Evolutionary conservation across 2,888 invertebrate species (phyloP).

Genomic region (Ennomos erosarius): DNA sequence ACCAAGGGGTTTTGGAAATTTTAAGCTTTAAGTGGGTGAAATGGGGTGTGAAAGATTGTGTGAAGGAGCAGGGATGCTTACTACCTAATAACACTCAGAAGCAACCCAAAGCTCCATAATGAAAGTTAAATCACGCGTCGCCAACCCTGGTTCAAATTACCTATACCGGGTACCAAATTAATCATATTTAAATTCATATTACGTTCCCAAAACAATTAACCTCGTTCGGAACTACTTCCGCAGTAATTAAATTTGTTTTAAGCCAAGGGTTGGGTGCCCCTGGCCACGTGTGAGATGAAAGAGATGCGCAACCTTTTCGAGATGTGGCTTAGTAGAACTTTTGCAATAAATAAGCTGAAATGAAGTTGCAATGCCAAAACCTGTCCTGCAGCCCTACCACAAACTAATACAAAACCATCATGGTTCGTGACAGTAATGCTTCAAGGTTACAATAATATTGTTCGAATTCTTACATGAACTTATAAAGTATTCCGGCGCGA

Average conservation of each 20-base stretch:
- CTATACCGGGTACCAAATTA: conserved; percentile 22
- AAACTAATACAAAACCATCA: too few species aligned
- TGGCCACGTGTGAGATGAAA: conserved; percentile 19
- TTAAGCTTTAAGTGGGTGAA: too few species aligned
- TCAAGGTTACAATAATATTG: too few species aligned
- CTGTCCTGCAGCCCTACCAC: too few species aligned
- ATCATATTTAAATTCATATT: conserved; percentile 35
- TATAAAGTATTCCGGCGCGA: too few species aligned
- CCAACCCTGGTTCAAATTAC: conserved; percentile 21
- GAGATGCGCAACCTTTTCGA: conserved; percentile 10
- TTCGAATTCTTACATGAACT: too few species aligned
- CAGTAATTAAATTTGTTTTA: conserved; percentile 40
- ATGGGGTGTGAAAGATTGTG: too few species aligned
- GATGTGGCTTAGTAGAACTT: conserved; percentile 12
- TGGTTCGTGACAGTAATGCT: too few species aligned
- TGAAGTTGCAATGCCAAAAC: too few species aligned
- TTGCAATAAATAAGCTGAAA: conserved; percentile 11
- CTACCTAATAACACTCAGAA: conserved; percentile 11
- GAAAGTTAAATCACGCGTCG: conserved; percentile 19
- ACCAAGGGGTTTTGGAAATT: neutral
- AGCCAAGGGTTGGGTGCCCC: conserved; percentile 23
- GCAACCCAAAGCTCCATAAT: conserved; percentile 4
- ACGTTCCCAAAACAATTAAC: conserved; percentile 31
- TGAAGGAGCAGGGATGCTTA: conserved; percentile 15
- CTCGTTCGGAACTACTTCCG: conserved; percentile 27